Evolutionary conservation across 2,888 invertebrate species (phyloP), one percentile per base, ranked within the genome.

Genomic region (Drosophila mayaguana): DNA sequence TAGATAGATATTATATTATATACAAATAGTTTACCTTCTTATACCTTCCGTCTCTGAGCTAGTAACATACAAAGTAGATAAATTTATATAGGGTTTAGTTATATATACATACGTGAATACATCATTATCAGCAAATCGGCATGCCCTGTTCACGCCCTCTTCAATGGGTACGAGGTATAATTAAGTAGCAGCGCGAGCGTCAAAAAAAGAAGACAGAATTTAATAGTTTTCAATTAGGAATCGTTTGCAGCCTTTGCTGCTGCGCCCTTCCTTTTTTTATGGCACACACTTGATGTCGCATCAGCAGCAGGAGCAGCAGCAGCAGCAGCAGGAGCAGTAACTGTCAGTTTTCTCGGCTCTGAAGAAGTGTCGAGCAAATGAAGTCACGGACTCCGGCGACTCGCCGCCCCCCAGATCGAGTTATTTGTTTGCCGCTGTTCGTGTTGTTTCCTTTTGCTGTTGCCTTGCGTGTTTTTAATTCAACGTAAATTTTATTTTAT

Each of bases 141-240:
- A 38, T 25, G n/a, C n/a, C 38, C 55, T 14, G 5, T 14, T 3
- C 16, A 1, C 16, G 8, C 6, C 53, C 18, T 28, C 3, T 18
- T 55, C 53, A 53, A 36, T 55, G 42, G 42, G 28, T 9, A 20
- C 42, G 25, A 18, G 55, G 42, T 55, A 55, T 55, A 84, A 78
- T 74, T 77, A 82, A 82, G 80, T 81, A 82, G 80, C 75, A 80
- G 81, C 50, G 64, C 50, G 69, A 50, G 38, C 16, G 34, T 22
- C 57, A 63, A 64, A 59, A 69, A 65, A 67, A 63, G 48, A 71
- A 55, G 48, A 62, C 79, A 83, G 86, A 91, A 91, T 91, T 92
- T 92, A 91, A 91, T 91, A 91, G 91, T 91, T 91, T 91, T 92
- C 91, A 91, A 91, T 91, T 91, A 92, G 91, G 91, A 92, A 91